phyloP scores from a whole-genome alignment of 2,888 invertebrate species.

The Pandemis cinnamomeana region DNA sequence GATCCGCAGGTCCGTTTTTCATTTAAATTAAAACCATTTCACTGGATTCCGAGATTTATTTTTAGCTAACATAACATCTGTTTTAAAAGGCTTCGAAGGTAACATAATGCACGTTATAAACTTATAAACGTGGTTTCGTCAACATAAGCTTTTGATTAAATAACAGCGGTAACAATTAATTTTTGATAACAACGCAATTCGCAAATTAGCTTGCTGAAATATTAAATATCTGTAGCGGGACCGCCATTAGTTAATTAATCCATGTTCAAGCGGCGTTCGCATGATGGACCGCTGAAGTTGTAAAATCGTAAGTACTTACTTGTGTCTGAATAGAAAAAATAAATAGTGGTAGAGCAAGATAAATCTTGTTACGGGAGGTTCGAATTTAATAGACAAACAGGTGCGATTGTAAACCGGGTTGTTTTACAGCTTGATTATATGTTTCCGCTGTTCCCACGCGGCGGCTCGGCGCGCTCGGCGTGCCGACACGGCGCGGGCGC shows the following conservation, averaged over 20 bases:
- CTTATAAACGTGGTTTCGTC: constrained; percentile 7
- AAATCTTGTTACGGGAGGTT: not conserved
- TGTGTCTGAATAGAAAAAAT: constrained; percentile 16
- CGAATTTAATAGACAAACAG: constrained; percentile 1
- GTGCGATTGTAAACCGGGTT: not conserved
- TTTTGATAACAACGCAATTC: constrained; percentile 29
- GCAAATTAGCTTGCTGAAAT: constrained; percentile 29
- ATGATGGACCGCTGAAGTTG: constrained; percentile 22
- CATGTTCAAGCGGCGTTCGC: constrained; percentile 26
- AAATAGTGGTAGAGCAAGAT: not conserved
- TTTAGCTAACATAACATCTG: constrained; percentile 14
- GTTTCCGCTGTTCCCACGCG: constrained; percentile 13
- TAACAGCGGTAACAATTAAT: constrained; percentile 29
- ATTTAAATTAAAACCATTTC: constrained; percentile 28
- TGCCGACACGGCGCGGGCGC: not conserved
- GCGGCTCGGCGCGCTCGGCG: not conserved
- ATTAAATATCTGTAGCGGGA: constrained; percentile 28
- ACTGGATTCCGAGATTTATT: constrained; percentile 6
- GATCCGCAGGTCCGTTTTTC: constrained; percentile 27
- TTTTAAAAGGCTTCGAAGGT: constrained; percentile 15
- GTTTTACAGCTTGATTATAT: constrained; percentile 18
- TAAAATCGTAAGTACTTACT: constrained; percentile 23
- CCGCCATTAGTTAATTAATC: constrained; percentile 39
- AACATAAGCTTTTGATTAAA: constrained; percentile 27
- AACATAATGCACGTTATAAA: constrained; percentile 1